phyloP scores from a whole-genome alignment of 2,888 invertebrate genomes.

The Gerris lacustris region DNA sequence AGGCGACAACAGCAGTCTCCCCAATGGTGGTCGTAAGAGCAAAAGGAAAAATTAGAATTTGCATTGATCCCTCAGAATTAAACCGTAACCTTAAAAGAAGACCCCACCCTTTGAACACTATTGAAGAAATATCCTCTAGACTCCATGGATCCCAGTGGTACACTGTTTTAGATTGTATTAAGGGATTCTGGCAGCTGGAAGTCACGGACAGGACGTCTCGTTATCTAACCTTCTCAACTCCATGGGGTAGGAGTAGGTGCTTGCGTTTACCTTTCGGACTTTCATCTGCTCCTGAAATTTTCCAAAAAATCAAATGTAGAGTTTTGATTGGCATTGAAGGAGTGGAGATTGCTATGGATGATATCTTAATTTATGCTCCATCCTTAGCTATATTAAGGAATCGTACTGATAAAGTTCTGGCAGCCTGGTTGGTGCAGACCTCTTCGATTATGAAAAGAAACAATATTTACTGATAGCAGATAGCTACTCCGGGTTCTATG shows the following conservation, averaged over 20 bases:
- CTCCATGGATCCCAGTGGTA: conserved; percentile 21
- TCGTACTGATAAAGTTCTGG: neutral
- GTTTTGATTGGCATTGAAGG: conserved; percentile 22
- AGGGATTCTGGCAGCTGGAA: conserved; percentile 29
- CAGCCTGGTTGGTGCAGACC: too few species aligned
- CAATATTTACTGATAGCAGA: too few species aligned
- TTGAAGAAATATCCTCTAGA: conserved; percentile 7
- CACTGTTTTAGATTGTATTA: conserved; percentile 29
- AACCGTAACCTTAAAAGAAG: neutral
- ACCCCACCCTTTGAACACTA: neutral
- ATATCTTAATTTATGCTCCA: conserved; percentile 11
- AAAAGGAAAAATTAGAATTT: neutral
- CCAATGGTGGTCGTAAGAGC: too few species aligned
- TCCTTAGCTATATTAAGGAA: conserved; percentile 7
- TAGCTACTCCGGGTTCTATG: too few species aligned
- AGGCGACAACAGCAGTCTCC: too few species aligned
- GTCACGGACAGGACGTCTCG: conserved; percentile 24
- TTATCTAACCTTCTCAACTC: too few species aligned
- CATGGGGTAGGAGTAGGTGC: conserved; percentile 27
- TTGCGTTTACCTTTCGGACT: conserved; percentile 29
- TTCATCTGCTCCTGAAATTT: conserved; percentile 20
- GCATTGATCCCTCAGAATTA: too few species aligned
- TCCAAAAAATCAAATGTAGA: conserved; percentile 21
- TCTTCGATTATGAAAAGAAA: too few species aligned
- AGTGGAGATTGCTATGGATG: conserved; percentile 16